Conservation (phyloP, 2,113 vertebrate species). For the Limnothrissa miodon region DNA sequence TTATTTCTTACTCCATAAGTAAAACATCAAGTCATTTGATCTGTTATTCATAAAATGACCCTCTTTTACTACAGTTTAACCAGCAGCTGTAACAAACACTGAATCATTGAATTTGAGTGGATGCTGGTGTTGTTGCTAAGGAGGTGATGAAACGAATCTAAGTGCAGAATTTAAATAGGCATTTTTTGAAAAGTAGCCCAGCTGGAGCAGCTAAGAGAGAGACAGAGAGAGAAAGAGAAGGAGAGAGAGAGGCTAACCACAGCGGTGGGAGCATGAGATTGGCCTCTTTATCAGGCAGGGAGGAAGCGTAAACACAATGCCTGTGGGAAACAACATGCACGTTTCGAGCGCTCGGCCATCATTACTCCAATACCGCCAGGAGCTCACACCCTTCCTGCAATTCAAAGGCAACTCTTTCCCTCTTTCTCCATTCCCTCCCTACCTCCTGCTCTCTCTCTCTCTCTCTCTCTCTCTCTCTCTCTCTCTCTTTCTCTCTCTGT, state of each 20-base stretch:
- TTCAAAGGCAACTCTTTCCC: conserved; percentile 27
- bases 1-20: too few species aligned
- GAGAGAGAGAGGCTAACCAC: not conserved
- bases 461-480: not conserved
- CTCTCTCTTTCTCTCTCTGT: not conserved
- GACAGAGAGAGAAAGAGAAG: too few species aligned
- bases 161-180: not conserved
- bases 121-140: not conserved
- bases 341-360: conserved; percentile 53
- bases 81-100: not conserved
- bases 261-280: not conserved
- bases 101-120: not conserved
- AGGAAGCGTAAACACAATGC: conserved; percentile 68
- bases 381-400: conserved; percentile 69
- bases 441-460: too few species aligned
- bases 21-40: too few species aligned
- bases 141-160: not conserved
- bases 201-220: not conserved
- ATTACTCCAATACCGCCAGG: conserved; percentile 45
- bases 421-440: not conserved
- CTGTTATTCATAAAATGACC: too few species aligned
- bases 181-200: not conserved
- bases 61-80: too few species aligned
- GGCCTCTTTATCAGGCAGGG: conserved; percentile 55
- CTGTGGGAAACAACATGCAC: conserved; percentile 56